Evolutionary conservation across 2,113 vertebrate species (phyloP), one percentile per base, ranked within the genome.

Genomic region (Pachycephala philippinensis): DNA sequence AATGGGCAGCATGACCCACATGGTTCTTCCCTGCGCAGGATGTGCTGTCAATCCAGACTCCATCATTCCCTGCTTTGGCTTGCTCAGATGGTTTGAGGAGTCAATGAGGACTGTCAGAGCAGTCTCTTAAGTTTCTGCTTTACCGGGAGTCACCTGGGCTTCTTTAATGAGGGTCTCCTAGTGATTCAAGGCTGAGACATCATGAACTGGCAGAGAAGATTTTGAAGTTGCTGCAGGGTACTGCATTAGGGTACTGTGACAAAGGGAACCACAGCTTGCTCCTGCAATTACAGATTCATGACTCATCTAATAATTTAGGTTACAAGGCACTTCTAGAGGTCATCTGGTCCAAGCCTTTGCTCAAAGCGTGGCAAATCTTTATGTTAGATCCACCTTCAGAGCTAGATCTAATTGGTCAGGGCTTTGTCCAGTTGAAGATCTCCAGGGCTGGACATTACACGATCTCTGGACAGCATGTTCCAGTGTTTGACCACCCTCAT

Each of bases 401-500:
- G 37, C 11, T 72, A 72, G n/a, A 85, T 66, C 60, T 81, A 35
- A 27, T 87, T 91, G 47, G 26, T 86, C 20, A 65, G 71, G 75
- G 33, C 56, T 92, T 90, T 88, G 68, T 83, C 63, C 66, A 21
- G 31, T 40, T 61, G 76, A 80, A 86, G 85, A 86, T 54, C 66
- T 69, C 75, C 24, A 54, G 47, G 68, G 33, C 66, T 80, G 66
- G 40, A 83, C 4, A 4, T 95, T 80, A 84, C 85, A 77, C 75
- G 88, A 69, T 61, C n/a, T 77, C 66, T 50, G 88, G 83, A 90
- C 92, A 92, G 35, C 30, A 42, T 86, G 79, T 97, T 97, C 88
- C 68, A 74, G 39, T 63, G 71, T 84, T 90, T 90, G 83, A 92
- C 88, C 75, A 92, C 50, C 19, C 33, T 77, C 50, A 84, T 72